phyloP scores from a whole-genome alignment of 2,797 vertebrate species.

The Saxicola maurus region DNA sequence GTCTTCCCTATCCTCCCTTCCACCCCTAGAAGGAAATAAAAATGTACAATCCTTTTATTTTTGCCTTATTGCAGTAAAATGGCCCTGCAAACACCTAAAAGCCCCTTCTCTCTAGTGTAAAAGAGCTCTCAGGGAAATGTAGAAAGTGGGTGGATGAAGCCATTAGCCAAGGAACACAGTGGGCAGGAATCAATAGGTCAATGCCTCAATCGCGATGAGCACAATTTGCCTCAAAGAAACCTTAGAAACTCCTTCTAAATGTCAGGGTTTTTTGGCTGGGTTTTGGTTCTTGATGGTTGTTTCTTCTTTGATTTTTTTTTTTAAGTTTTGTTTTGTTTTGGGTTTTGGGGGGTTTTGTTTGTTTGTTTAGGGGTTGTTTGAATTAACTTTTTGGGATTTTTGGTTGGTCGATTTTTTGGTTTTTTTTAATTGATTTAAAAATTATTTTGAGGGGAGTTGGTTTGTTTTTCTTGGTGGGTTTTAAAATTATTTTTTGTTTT shows the following conservation, averaged over 20 bases:
- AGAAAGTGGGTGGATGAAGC: background rate
- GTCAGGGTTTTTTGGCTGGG: accelerated
- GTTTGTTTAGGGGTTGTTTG: accelerated
- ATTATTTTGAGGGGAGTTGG: too few relatives aligned
- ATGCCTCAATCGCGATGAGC: accelerated
- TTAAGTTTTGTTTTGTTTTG: too few relatives aligned
- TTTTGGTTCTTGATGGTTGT: accelerated
- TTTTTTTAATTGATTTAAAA: too few relatives aligned
- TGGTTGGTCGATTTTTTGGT: background rate
- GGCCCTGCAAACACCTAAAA: background rate
- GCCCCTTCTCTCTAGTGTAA: accelerated
- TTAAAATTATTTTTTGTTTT: background rate
- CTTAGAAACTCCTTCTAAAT: background rate
- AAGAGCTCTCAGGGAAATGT: background rate
- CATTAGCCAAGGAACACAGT: background rate
- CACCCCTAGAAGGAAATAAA: background rate
- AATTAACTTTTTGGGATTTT: background rate
- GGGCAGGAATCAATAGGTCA: background rate
- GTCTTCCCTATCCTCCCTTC: background rate
- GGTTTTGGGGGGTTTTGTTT: background rate
- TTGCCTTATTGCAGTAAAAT: background rate
- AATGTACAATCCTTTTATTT: background rate
- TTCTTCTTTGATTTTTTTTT: too few relatives aligned
- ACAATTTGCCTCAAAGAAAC: background rate
- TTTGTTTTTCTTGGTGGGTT: background rate